Evolutionary conservation across 2,113 vertebrate genomes (phyloP), one percentile per base, ranked within the genome.

Genomic region (Pelobates fuscus): DNA sequence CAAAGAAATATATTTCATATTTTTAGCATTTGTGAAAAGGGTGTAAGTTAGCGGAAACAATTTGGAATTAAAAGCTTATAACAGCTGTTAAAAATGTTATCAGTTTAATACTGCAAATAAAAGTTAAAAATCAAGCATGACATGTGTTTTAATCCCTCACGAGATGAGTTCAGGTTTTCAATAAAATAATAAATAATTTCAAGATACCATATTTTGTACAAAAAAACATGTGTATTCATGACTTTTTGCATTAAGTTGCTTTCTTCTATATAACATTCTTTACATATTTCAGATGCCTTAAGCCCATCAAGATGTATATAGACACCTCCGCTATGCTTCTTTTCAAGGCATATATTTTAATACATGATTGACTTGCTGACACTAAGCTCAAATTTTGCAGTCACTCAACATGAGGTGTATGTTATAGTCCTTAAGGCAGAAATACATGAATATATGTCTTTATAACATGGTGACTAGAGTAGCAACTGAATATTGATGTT

Each of bases 211-310:
- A 49, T 67, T 59, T 75, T 75, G 23, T 67, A 32, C 63, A 30
- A 59, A 24, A 75, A 67, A 75, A 41, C 72, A 75, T 59, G 72
- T 75, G 43, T 75, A 67, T 75, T 75, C 72, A 67, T 59, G 72
- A 75, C 63, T 59, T 75, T 75, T 44, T 75, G 54, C 54, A 67
- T 75, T 67, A 75, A 67, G 72, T 46, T 75, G 55, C 63, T 54
- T 46, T 59, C 61, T 66, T 66, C 52, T 18, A 49, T 75, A 60
- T 75, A 60, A 75, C 63, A 75, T 75, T 75, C 63, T 65, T 75
- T 12, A 43, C n/a, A 75, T 75, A 46, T 37, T 67, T 75, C 7
- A 49, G 18, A 75, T 75, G 37, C 63, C 63, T 67, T 44, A 75
- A 75, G 46, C 54, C 72, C 72, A 75, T 75, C 63, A 63, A 72